A percentile compares a stretch with the other conserved stretches of the same genome.
Evolutionary conservation across 2,113 vertebrate genomes (phyloP).

Genomic region (Probosciger aterrimus): DNA sequence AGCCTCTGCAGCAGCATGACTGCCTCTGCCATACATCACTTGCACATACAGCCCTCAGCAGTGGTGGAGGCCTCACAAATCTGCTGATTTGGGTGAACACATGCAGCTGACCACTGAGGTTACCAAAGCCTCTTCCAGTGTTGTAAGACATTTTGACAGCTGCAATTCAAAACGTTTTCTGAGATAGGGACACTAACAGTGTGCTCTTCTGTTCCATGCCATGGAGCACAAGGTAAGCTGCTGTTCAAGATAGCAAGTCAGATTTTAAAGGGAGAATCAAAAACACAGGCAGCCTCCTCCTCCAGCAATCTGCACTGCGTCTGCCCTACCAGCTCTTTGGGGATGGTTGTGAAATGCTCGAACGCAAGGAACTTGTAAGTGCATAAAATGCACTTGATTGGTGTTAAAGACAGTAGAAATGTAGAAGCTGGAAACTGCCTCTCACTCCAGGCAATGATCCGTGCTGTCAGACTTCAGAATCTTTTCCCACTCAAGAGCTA

Average conservation of each 20-base stretch:
- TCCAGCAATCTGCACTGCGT: not conserved
- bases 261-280: not conserved
- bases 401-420: not conserved
- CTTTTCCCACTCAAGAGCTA: not conserved
- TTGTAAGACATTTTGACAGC: fast-evolving
- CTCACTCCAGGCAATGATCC: not conserved
- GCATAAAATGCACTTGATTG: fast-evolving
- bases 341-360: not conserved
- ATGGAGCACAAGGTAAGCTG: not conserved
- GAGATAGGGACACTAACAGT: no score
- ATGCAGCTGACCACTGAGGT: not conserved
- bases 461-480: not conserved
- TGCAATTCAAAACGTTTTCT: not conserved
- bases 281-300: not conserved
- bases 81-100: not conserved
- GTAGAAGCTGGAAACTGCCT: not conserved
- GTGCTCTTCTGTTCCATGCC: not conserved
- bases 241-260: not conserved
- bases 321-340: not conserved
- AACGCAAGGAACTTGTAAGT: not conserved
- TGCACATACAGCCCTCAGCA: not conserved
- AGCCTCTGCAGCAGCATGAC: not conserved
- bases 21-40: not conserved
- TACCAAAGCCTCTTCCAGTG: not conserved
- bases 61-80: not conserved